Conservation (phyloP, 2,113 vertebrate species). For the Oreotragus oreotragus region DNA sequence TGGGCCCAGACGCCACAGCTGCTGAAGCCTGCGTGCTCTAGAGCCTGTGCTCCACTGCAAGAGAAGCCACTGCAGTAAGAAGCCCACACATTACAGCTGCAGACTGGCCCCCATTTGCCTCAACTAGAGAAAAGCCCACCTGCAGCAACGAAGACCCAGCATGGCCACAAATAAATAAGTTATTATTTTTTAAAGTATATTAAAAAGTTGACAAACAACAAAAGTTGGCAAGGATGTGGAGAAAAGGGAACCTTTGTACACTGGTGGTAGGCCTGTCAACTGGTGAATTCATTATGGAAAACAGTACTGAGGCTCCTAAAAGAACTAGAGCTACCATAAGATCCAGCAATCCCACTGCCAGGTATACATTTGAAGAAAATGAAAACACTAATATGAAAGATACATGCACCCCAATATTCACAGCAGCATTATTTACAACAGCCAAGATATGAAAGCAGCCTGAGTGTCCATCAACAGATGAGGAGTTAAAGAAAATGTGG, state of each 20-base stretch:
- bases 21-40: neutral
- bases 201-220: neutral
- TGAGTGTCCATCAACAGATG: neutral
- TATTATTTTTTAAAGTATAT: neutral
- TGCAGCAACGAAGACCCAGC: neutral
- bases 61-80: neutral
- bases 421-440: neutral
- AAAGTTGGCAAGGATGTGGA: neutral
- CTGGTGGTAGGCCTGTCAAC: neutral
- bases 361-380: neutral
- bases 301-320: neutral
- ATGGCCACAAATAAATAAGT: neutral
- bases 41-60: neutral
- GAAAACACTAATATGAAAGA: neutral
- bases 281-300: neutral
- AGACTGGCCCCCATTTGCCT: neutral
- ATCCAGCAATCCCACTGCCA: neutral
- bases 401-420: neutral
- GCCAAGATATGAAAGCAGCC: neutral
- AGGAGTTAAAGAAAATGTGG: neutral
- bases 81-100: neutral
- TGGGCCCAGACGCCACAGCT: accelerated
- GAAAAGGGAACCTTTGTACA: neutral
- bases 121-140: neutral
- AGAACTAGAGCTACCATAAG: neutral